These are phyloP conservation scores for Nyctalus aviator DNA, from an alignment of 2,797 vertebrate genomes.

Conservation along the genomic window DNA sequence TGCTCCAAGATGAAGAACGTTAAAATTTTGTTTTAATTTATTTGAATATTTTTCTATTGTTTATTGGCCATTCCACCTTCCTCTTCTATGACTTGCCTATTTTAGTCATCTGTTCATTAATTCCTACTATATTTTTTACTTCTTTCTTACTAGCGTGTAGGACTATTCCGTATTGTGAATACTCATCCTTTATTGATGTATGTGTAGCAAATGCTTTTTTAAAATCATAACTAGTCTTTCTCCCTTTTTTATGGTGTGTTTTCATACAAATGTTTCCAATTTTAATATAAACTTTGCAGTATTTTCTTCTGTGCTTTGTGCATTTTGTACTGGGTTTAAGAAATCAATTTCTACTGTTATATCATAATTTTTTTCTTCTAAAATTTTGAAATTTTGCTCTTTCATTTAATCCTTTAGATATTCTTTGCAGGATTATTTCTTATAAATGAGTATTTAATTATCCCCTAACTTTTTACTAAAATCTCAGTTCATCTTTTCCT, in stretches of 20 bases:
- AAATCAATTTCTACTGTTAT: too few species aligned
- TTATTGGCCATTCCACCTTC: neutral
- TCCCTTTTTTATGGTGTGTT: neutral
- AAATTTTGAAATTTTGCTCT: too few species aligned
- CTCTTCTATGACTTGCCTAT: neutral
- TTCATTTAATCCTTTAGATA: too few species aligned
- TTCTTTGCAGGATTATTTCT: too few species aligned
- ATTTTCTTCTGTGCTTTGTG: too few species aligned
- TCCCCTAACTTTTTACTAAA: too few species aligned
- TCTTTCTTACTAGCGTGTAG: neutral
- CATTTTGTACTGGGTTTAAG: too few species aligned
- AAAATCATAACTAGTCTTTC: neutral
- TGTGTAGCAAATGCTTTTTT: neutral
- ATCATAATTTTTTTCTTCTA: too few species aligned
- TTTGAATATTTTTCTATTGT: neutral
- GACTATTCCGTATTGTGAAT: neutral
- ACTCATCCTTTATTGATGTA: neutral
- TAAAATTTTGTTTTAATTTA: neutral
- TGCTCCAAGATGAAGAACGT: neutral
- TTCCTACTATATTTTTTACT: neutral
- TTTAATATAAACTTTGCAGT: too few species aligned
- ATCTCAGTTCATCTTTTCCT: too few species aligned
- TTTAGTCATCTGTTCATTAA: too few species aligned
- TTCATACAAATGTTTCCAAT: neutral
- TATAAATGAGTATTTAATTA: too few species aligned